phyloP scores from a whole-genome alignment of 2,113 vertebrate genomes.

The Coturnix japonica region DNA sequence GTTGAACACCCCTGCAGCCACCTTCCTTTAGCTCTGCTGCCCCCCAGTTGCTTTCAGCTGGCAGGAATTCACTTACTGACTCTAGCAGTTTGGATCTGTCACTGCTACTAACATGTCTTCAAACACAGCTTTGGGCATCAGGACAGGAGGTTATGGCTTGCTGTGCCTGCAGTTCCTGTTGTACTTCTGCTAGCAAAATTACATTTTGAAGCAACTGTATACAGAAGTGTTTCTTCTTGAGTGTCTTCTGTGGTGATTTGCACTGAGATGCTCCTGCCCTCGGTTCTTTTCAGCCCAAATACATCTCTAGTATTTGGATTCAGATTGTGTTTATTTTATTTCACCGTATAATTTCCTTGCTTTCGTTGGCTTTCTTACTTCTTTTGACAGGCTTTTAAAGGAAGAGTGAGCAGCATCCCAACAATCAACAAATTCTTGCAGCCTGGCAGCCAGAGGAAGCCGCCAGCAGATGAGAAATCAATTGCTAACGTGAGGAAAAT shows the following conservation, averaged over 20 bases:
- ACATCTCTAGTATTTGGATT: neutral
- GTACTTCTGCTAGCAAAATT: neutral
- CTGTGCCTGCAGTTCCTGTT: neutral
- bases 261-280: neutral
- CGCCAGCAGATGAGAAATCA: constrained; percentile 70
- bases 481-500: constrained; percentile 60
- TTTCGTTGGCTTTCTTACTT: neutral
- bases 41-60: neutral
- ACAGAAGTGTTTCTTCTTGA: neutral
- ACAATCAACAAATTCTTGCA: constrained; percentile 86
- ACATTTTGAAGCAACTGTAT: neutral
- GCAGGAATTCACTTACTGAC: neutral
- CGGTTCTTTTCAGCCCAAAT: neutral
- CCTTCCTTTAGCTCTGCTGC: neutral
- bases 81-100: neutral
- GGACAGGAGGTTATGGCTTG: neutral
- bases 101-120: neutral
- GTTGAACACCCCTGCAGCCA: neutral
- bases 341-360: neutral
- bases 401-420: constrained; percentile 78
- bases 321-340: neutral
- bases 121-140: neutral
- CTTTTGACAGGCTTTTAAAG: constrained; percentile 85
- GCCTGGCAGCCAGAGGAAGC: constrained; percentile 88
- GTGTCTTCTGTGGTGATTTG: neutral